Evolutionary conservation across 2,113 vertebrate species (phyloP).

Genomic region (Willisornis vidua): DNA sequence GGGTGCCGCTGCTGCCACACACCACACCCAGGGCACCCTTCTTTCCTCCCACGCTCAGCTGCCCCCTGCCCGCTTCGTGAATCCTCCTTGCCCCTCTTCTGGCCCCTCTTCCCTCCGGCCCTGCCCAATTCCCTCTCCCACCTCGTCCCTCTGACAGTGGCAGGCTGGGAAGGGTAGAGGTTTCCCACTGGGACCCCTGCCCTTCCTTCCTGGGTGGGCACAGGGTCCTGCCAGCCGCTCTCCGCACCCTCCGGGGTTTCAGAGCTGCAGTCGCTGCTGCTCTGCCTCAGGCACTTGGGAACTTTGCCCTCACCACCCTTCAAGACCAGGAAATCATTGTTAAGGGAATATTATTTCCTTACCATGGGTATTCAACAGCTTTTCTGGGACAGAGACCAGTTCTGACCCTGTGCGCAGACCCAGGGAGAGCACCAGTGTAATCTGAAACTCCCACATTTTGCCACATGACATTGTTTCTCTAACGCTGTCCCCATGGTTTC

Average conservation of each 20-base stretch:
- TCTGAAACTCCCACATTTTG: fast-evolving
- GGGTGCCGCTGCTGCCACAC: not conserved
- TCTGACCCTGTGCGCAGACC: not conserved
- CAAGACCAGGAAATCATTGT: not conserved
- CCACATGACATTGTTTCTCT: not conserved
- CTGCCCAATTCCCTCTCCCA: not conserved
- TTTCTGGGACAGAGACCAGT: not conserved
- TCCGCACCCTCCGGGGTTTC: not conserved
- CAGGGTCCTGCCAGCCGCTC: no score
- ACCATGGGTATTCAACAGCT: not conserved
- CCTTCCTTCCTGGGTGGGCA: not conserved
- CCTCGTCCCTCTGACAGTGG: not conserved
- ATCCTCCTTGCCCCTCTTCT: not conserved
- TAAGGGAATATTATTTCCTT: not conserved
- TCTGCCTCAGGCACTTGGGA: not conserved
- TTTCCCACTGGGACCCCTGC: not conserved
- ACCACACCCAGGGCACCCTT: not conserved
- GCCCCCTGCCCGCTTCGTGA: no score
- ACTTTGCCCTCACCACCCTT: not conserved
- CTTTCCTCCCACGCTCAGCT: fast-evolving
- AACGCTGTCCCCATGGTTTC: not conserved
- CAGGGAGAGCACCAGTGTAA: fast-evolving
- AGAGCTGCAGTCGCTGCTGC: not conserved
- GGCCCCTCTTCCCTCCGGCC: no score
- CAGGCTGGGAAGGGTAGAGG: not conserved